Evolutionary conservation across 2,888 invertebrate genomes (phyloP), one percentile per base, ranked within the genome.

Genomic region (Megamerina dolium): DNA sequence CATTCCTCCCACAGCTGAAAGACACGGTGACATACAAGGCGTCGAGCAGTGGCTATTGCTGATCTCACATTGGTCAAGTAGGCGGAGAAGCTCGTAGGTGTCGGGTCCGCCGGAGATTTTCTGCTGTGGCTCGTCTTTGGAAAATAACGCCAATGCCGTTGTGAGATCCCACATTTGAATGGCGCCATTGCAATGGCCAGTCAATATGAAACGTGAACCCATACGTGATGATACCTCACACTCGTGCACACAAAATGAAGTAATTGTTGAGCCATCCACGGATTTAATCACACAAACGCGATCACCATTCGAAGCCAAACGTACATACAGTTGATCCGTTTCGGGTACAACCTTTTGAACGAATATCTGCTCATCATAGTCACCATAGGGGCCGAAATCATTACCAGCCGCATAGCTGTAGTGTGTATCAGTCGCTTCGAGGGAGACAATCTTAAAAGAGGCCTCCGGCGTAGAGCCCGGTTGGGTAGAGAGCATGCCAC

Each of bases 111-210:
- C 93, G 52, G 62, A 57, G 47, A 54, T 64, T 59, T 84, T 68
- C 49, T 64, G 65, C 37, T 52, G 53, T 4, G 93, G 93, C 8
- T 94, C 93, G 40, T 91, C 90, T 58, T 85, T 85, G 3, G 75
- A 73, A 13, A 80, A 77, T 52, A 86, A 78, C 72, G 95, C 92
- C 40, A 97, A 75, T 12, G 93, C 95, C 9, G 93, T 96, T 12
- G 94, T 94, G 48, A 99, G 77, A 75, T 99, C 97, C 96, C 97
- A 99, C 88, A 97, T 92, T 74, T 94, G 94, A 48, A 94, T 85
- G 31, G 87, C 87, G 36, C 95, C 94, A 54, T 88, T 92, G 29
- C 87, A 83, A 66, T 94, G 94, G 0, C 94, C 95, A 19, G 93
- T 93, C 53, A 95, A 83, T 60, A 95, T 82, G 63, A 92, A 85